phyloP scores from a whole-genome alignment of 1,140 invertebrate species.

The Trichomalopsis sarcophagae region DNA sequence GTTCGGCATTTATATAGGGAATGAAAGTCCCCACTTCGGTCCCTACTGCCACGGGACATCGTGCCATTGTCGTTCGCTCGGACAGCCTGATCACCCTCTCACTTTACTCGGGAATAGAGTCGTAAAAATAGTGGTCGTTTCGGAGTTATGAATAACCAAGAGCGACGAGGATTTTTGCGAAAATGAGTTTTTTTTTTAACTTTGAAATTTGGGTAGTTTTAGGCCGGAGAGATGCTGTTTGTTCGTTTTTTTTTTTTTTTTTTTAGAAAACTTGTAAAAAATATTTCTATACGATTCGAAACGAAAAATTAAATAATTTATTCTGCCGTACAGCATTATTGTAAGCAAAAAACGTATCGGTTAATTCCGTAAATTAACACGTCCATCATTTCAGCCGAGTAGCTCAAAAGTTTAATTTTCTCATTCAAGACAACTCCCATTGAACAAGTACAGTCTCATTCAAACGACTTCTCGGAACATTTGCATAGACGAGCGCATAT shows the following conservation, averaged over 20 bases:
- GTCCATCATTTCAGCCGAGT: background rate
- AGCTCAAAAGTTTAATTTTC: background rate
- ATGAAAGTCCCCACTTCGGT: slow-evolving; percentile 9
- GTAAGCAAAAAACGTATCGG: too few relatives aligned
- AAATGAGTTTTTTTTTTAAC: too few relatives aligned
- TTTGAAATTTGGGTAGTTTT: too few relatives aligned
- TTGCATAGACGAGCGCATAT: background rate
- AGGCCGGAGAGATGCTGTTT: too few relatives aligned
- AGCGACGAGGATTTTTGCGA: background rate
- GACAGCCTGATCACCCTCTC: slow-evolving; percentile 32
- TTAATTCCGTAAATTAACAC: background rate
- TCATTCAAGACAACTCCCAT: background rate
- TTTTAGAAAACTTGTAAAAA: too few relatives aligned
- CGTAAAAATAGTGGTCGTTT: slow-evolving; percentile 12
- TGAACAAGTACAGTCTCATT: background rate
- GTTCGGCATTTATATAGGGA: slow-evolving; percentile 44
- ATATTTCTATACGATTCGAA: too few relatives aligned
- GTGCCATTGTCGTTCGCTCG: background rate
- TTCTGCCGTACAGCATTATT: too few relatives aligned
- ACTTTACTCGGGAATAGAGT: slow-evolving; percentile 23
- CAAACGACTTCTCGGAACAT: background rate
- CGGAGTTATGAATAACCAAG: background rate
- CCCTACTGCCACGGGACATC: background rate
- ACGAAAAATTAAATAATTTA: too few relatives aligned
- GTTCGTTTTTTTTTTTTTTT: too few relatives aligned